Base-by-base conservation (phyloP, 2,888 invertebrate genomes). In the Abrostola triplasia region DNA sequence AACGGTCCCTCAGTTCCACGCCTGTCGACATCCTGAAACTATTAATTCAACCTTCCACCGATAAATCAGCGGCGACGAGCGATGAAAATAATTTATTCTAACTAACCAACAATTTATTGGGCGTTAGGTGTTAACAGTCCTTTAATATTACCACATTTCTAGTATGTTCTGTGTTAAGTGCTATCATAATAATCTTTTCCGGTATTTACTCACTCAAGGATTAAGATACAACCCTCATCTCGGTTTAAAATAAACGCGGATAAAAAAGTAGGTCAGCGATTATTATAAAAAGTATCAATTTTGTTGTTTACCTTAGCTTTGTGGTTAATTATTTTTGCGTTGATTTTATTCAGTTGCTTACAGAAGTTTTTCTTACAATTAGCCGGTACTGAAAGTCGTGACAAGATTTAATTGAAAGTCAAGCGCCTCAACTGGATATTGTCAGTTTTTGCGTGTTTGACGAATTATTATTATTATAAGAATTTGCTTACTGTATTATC, bases 61-160 rank as follows among this genome's bases (percentile, higher is more conserved):
- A 88, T 90, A 89, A 90, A 89, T 89, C 88, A 86, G 80, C 64
- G 68, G 67, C 74, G 84, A 86, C 82, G 84, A 84, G 73, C 82
- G 84, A 86, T 86, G 85, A 83, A 88, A 85, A 87, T 88, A 88
- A 89, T 88, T 88, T 85, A 88, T 88, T 82, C 81, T 82, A 79
- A 80, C 84, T 80, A 77, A 80, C 81, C 77, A 69, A 83, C 83
- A 83, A 88, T 89, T 89, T 87, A 88, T 86, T 80, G 79, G 73
- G 81, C 80, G 81, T 80, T 78, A 81, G 81, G 82, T 79, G 83
- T 84, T 83, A 85, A 87, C 85, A 81, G 77, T 80, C 80, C 75
- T 81, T 86, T 79, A 77, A 70, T 73, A 77, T 75, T 74, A 70
- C 69, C 55, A 59, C 58, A 55, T 60, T 66, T 75, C 55, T 50